A percentile compares a stretch with the other conserved stretches of the same genome.
phyloP scores from a whole-genome alignment of 2,888 invertebrate species.

The Diadromus collaris region DNA sequence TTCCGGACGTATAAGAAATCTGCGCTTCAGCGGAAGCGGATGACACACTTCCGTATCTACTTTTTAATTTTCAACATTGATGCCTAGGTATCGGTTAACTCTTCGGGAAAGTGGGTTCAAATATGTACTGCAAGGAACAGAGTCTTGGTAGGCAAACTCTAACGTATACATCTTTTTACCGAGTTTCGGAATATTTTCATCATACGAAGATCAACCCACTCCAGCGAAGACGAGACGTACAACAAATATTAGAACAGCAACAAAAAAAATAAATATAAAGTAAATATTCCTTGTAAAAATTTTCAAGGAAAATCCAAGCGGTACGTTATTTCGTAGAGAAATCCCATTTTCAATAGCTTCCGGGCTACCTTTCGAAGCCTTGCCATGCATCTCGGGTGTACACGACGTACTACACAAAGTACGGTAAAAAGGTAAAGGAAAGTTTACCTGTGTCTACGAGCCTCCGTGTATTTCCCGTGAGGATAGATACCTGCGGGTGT shows the following conservation, averaged over 20 bases:
- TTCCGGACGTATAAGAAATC: conserved; percentile 41
- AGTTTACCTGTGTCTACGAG: conserved; percentile 59
- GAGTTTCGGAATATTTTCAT: not conserved
- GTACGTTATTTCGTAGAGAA: conserved; percentile 32
- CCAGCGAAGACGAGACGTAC: not conserved
- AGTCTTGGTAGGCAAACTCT: no score
- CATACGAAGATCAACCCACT: not conserved
- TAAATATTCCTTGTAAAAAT: conserved; percentile 23
- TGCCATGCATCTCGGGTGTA: conserved; percentile 20
- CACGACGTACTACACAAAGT: not conserved
- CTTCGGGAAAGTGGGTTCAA: no score
- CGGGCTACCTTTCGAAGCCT: conserved; percentile 6
- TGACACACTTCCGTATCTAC: not conserved
- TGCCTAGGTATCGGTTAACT: no score
- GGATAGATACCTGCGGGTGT: conserved; percentile 21
- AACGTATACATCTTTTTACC: no score
- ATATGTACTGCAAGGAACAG: no score
- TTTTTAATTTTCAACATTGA: not conserved
- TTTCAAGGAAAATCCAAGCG: conserved; percentile 25
- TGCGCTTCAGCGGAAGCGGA: conserved; percentile 17
- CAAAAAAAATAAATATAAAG: conserved; percentile 37
- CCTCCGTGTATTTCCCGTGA: conserved; percentile 18
- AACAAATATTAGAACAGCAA: not conserved
- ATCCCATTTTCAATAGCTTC: conserved; percentile 43
- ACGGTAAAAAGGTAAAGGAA: conserved; percentile 34